These are phyloP conservation scores for Oxyruncus cristatus DNA, from an alignment of 2,113 vertebrate species.

Conservation along the genomic window DNA sequence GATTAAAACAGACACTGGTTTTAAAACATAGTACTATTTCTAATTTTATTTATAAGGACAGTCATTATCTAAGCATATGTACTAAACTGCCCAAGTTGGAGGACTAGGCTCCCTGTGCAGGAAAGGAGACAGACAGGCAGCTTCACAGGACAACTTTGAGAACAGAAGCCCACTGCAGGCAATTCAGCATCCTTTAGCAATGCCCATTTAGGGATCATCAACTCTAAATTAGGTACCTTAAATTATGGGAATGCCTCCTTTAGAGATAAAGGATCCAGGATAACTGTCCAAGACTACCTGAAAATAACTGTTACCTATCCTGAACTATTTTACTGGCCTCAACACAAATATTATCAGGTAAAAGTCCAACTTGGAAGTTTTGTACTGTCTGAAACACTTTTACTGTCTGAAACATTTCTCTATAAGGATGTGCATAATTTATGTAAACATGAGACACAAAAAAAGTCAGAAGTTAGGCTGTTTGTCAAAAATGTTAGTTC, in stretches of 20 bases:
- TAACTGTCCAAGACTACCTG: background rate
- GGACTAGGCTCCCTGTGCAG: background rate
- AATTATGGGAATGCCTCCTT: background rate
- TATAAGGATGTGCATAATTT: background rate
- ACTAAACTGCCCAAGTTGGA: background rate
- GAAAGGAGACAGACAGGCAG: background rate
- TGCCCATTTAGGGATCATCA: background rate
- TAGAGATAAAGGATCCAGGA: background rate
- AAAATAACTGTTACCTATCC: background rate
- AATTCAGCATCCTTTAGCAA: background rate
- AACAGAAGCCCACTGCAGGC: background rate
- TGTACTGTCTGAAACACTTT: no score
- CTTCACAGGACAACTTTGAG: background rate
- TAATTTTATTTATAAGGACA: background rate
- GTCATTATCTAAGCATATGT: background rate
- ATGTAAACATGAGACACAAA: background rate
- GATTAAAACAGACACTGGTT: background rate
- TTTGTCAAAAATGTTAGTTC: background rate
- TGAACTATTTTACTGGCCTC: background rate
- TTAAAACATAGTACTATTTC: background rate
- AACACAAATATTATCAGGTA: background rate
- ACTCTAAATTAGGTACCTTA: background rate
- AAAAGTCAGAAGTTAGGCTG: background rate
- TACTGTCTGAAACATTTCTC: background rate
- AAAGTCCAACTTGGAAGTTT: background rate